Evolutionary conservation across 2,888 invertebrate species (phyloP).

Genomic region (Cylindroiulus punctatus): DNA sequence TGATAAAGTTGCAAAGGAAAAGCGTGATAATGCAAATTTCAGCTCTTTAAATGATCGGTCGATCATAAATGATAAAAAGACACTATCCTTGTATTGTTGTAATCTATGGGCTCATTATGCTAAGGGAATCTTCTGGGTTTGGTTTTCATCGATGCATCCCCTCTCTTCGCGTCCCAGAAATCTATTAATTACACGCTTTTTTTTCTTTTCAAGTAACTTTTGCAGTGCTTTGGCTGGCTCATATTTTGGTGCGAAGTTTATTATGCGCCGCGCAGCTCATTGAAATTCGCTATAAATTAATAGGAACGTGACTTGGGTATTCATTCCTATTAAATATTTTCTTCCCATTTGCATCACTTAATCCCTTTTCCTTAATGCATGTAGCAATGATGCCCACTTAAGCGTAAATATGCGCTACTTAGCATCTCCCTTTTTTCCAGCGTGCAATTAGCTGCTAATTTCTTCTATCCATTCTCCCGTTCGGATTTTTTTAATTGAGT

Average conservation of each 20-base stretch:
- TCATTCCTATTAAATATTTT: slow-evolving; percentile 42
- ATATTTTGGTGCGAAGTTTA: slow-evolving; percentile 5
- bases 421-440: slow-evolving; percentile 34
- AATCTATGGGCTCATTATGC: slow-evolving; percentile 3
- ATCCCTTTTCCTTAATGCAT: slow-evolving; percentile 42
- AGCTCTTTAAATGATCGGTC: neutral
- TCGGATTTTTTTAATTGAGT: slow-evolving; percentile 42
- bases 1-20: too few species aligned
- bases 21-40: slow-evolving; percentile 14
- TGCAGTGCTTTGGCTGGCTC: slow-evolving; percentile 9
- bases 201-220: neutral
- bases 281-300: slow-evolving; percentile 42
- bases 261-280: slow-evolving; percentile 8
- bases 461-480: slow-evolving; percentile 37
- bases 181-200: neutral
- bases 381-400: slow-evolving; percentile 29
- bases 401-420: slow-evolving; percentile 29
- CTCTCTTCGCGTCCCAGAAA: neutral
- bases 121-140: neutral
- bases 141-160: neutral
- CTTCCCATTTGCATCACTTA: slow-evolving; percentile 42
- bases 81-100: slow-evolving; percentile 12
- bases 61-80: neutral
- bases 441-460: slow-evolving; percentile 52
- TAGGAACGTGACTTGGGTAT: slow-evolving; percentile 37